phyloP scores from a whole-genome alignment of 2,888 invertebrate genomes.

The Tuta absoluta region DNA sequence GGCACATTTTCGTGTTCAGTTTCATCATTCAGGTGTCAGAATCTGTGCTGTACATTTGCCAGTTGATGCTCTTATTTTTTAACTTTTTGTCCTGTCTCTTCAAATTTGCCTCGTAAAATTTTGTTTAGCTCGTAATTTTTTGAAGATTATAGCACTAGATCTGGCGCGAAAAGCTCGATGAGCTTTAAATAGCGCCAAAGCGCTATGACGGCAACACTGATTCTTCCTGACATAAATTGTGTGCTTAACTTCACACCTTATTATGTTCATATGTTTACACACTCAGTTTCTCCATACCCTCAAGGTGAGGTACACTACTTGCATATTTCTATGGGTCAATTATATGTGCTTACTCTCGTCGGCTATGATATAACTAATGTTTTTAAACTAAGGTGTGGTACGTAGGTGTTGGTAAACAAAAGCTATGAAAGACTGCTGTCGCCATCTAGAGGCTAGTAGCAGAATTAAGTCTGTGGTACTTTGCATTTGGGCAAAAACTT shows the following conservation, averaged over 20 bases:
- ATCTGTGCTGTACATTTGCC: too few species aligned
- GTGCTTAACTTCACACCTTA: neutral
- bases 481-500: neutral
- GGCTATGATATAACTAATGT: neutral
- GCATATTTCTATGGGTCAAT: neutral
- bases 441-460: slow-evolving; percentile 46
- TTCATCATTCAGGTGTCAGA: too few species aligned
- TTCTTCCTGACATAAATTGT: too few species aligned
- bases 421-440: slow-evolving; percentile 31
- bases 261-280: neutral
- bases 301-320: neutral
- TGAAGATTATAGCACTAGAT: too few species aligned
- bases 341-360: neutral
- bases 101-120: too few species aligned
- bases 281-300: neutral
- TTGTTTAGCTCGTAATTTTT: too few species aligned
- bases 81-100: too few species aligned
- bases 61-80: too few species aligned
- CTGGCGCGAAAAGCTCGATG: too few species aligned
- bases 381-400: neutral
- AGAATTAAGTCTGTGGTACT: neutral
- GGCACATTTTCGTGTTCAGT: too few species aligned
- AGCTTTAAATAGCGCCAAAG: too few species aligned
- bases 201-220: too few species aligned
- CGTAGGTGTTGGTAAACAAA: slow-evolving; percentile 25